phyloP scores from a whole-genome alignment of 2,888 invertebrate genomes.

The Philereme transversata region DNA sequence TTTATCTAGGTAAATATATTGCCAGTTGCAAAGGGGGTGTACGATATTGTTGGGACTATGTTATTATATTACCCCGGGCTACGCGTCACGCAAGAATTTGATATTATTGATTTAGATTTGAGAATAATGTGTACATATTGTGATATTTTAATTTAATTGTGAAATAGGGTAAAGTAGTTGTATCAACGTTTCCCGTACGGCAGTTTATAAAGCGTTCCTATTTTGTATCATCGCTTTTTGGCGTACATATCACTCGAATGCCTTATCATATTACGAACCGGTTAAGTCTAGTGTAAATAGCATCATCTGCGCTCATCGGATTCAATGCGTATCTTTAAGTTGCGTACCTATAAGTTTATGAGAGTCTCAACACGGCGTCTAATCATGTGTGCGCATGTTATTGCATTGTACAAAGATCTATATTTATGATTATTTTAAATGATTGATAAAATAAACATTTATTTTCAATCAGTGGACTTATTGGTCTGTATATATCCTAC shows the following conservation, averaged over 20 bases:
- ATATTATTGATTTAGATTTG: slow-evolving; percentile 72
- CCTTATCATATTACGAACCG: slow-evolving; percentile 44
- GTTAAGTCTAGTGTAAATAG: slow-evolving; percentile 56
- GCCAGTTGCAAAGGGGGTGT: slow-evolving; percentile 50
- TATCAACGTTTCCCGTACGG: slow-evolving; percentile 62
- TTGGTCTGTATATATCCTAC: slow-evolving; percentile 31
- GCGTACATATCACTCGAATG: slow-evolving; percentile 49
- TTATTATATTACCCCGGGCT: slow-evolving; percentile 46
- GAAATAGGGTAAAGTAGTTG: slow-evolving; percentile 72
- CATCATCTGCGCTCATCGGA: slow-evolving; percentile 46
- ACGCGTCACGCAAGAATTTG: slow-evolving; percentile 59
- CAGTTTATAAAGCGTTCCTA: slow-evolving; percentile 47
- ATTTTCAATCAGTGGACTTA: slow-evolving; percentile 71
- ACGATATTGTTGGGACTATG: slow-evolving; percentile 50
- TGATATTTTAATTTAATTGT: slow-evolving; percentile 82
- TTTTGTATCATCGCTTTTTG: slow-evolving; percentile 42
- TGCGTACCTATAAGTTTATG: slow-evolving; percentile 55
- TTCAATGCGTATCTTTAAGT: slow-evolving; percentile 46
- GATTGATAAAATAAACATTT: slow-evolving; percentile 82
- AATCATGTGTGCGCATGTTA: slow-evolving; percentile 70
- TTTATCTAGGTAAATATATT: slow-evolving; percentile 28
- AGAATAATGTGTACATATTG: slow-evolving; percentile 81
- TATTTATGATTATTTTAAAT: slow-evolving; percentile 81
- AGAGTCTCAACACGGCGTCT: slow-evolving; percentile 63
- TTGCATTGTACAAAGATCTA: slow-evolving; percentile 81